phyloP scores from a whole-genome alignment of 2,888 invertebrate species.

The Drosophila dives region DNA sequence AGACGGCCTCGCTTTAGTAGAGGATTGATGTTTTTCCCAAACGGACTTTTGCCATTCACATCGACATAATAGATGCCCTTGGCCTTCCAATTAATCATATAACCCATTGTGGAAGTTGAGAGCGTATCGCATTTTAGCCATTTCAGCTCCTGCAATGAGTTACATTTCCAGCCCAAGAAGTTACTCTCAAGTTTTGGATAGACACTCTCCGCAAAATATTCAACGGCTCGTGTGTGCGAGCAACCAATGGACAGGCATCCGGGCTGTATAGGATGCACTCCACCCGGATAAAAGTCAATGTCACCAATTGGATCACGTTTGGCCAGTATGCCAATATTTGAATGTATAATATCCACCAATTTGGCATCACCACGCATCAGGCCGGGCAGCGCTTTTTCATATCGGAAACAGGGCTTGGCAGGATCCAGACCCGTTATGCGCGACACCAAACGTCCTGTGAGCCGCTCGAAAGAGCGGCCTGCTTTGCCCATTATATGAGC shows the following conservation, averaged over 20 bases:
- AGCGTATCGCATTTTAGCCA: slow-evolving; percentile 56
- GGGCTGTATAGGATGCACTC: slow-evolving; percentile 74
- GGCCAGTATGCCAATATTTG: slow-evolving; percentile 80
- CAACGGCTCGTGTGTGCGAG: slow-evolving; percentile 79
- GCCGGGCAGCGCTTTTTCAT: slow-evolving; percentile 69
- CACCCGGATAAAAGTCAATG: slow-evolving; percentile 83
- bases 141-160: slow-evolving; percentile 66
- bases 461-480: slow-evolving; percentile 74
- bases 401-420: slow-evolving; percentile 83
- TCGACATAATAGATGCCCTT: slow-evolving; percentile 81
- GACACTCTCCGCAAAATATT: slow-evolving; percentile 80
- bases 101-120: slow-evolving; percentile 75
- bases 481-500: slow-evolving; percentile 83
- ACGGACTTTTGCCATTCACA: slow-evolving; percentile 74
- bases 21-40: slow-evolving; percentile 54
- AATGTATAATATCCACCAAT: slow-evolving; percentile 82
- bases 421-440: slow-evolving; percentile 84
- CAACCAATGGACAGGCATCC: slow-evolving; percentile 79
- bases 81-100: slow-evolving; percentile 52
- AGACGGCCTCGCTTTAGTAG: background rate
- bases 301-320: slow-evolving; percentile 81
- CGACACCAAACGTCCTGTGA: slow-evolving; percentile 74
- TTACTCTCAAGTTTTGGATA: slow-evolving; percentile 76
- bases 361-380: slow-evolving; percentile 80
- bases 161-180: slow-evolving; percentile 76